Conservation (phyloP, 2,888 invertebrate genomes). For the Candidula unifasciata region DNA sequence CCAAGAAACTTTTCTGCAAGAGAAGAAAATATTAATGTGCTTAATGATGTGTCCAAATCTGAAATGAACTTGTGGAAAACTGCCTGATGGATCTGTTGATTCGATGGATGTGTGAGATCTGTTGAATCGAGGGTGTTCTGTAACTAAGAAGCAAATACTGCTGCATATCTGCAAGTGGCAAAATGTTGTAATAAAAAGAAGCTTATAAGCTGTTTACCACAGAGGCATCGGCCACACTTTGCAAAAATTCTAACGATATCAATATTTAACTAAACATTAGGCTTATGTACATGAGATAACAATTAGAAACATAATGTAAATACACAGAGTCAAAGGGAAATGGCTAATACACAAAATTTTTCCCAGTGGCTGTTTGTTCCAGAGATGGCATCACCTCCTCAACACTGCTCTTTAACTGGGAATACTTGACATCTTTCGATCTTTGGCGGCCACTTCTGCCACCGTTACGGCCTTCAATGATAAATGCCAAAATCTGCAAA, state of each 20-base stretch:
- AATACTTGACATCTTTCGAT: constrained; percentile 74
- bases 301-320: neutral
- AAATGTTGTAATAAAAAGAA: no score
- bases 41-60: no score
- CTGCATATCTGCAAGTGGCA: no score
- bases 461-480: constrained; percentile 81
- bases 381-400: constrained; percentile 61
- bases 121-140: no score
- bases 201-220: no score
- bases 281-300: neutral
- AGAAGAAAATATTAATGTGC: no score
- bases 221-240: no score
- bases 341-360: constrained; percentile 60
- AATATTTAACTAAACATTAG: neutral
- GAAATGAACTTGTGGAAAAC: no score
- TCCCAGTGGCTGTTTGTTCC: constrained; percentile 56
- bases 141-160: no score
- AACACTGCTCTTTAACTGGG: constrained; percentile 62
- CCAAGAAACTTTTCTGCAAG: no score
- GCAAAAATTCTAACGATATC: neutral
- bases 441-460: constrained; percentile 68
- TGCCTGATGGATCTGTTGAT: no score
- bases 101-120: no score
- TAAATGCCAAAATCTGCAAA: constrained; percentile 82
- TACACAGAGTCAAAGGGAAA: neutral